Conservation (phyloP, 2,797 vertebrate genomes). For the Sciurus carolinensis region DNA sequence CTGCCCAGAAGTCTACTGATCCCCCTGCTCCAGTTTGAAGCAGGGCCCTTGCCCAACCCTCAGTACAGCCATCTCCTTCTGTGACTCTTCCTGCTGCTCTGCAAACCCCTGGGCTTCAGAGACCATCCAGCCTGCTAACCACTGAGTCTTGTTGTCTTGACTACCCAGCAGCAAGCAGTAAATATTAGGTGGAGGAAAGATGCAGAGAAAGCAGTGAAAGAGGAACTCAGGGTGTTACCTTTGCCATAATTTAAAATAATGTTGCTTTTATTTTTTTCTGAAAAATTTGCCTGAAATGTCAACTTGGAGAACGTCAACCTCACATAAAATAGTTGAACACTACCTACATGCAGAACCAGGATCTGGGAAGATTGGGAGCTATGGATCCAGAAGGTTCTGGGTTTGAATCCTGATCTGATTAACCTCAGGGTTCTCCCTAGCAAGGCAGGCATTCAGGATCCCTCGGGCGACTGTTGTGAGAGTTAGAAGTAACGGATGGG, state of each 20-base stretch:
- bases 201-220: not conserved
- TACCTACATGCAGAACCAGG: not conserved
- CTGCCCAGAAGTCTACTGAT: not conserved
- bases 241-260: not conserved
- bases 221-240: not conserved
- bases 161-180: no score
- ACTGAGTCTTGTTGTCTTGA: not conserved
- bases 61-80: rapidly evolving
- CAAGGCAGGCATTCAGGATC: not conserved
- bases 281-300: not conserved
- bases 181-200: not conserved
- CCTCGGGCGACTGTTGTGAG: not conserved
- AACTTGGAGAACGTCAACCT: not conserved
- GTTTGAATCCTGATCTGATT: not conserved
- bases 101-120: not conserved
- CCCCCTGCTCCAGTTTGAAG: not conserved
- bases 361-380: not conserved
- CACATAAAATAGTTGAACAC: not conserved
- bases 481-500: not conserved
- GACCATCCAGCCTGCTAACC: not conserved
- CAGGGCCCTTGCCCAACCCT: not conserved
- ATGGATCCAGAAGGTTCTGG: not conserved
- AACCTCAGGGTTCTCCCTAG: not conserved
- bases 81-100: not conserved
- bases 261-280: not conserved